Evolutionary conservation across 2,888 invertebrate species (phyloP), one percentile per base, ranked within the genome.

Genomic region (Ochropleura plecta): DNA sequence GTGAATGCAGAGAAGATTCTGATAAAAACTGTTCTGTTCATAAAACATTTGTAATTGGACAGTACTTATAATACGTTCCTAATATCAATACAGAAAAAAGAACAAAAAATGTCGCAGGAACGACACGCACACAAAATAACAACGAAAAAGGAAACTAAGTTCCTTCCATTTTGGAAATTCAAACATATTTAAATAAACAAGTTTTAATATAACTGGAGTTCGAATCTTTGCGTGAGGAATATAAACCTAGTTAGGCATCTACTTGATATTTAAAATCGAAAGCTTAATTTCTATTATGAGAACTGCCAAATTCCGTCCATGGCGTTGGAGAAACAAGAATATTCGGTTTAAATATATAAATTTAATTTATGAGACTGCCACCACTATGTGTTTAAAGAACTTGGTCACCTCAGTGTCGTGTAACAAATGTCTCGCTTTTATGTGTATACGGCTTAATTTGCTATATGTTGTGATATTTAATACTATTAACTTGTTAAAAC

Each of bases 391-490:
- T 70, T 57, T 66, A 53, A 30, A 60, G 20, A 59, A 46, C 65
- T 76, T 42, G 66, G 79, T 73, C 63, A 30, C 30, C 46, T 42
- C 10, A 16, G 79, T 77, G 79, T 70, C 67, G 82, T 82, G 73
- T 12, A 68, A 65, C 66, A 81, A 76, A 30, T 20, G 73, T 86
- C 88, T 81, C 83, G 88, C 88, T 85, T 82, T 48, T 80, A 76
- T 81, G 78, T 89, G 94, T 94, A 93, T 93, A 94, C 94, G 93
- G 94, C 93, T 95, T 95, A 81, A 87, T 94, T 93, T 91, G 92
- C 93, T 93, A 92, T 89, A 90, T 94, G 92, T 94, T 95, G 95
- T 95, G 95, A 95, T 95, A 95, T 93, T 92, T 91, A 90, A 89
- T 88, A 76, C 86, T 90, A 92, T 89, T 88, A 81, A 88, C 81